Evolutionary conservation across 2,797 vertebrate genomes (phyloP), one percentile per base, ranked within the genome.

Genomic region (Phataginus tricuspis): DNA sequence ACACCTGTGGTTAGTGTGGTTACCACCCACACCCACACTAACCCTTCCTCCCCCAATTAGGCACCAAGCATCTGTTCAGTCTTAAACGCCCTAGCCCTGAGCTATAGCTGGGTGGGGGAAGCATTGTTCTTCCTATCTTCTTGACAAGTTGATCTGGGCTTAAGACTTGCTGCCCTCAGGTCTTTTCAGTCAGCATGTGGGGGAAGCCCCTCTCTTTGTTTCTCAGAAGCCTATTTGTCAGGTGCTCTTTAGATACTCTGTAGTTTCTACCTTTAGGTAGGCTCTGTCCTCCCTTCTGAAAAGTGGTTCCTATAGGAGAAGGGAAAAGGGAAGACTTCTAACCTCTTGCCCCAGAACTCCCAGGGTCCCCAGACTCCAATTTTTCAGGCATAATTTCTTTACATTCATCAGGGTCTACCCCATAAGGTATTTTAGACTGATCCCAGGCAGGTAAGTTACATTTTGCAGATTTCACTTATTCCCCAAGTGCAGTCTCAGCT

Each of bases 391-490:
- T 95, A 64, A 93, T 95, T 96, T 95, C 85, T 95, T 95, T 85
- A 90, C 53, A 88, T 95, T 39, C 85, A 88, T 94, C 88, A 93
- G 66, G 34, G 75, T 85, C 23, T 91, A 71, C 31, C 23, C 69
- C 79, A 49, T 69, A 93, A 93, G 59, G 75, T 90, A 96, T 95
- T 97, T 95, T 90, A 96, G 82, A 90, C 31, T 27, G 51, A 95
- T 94, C 29, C 57, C 77, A 96, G 94, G 77, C 77, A 96, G 80
- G 68, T 96, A 90, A 92, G 34, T 95, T 94, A 96, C 63, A 96
- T 95, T 97, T 95, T 92, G 45, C 92, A 97, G 95, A 96, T 92
- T 96, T 96, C n/a, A 92, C 57, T 94, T 96, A 97, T 88, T 97
- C 78, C 92, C 94, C 92, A 88, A 92, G 91, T 91, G 64, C 63